Percentiles rank a stretch among this genome's conserved stretches.
Evolutionary conservation across 1,140 invertebrate genomes (phyloP).

Genomic region (Brachionus manjavacas): DNA sequence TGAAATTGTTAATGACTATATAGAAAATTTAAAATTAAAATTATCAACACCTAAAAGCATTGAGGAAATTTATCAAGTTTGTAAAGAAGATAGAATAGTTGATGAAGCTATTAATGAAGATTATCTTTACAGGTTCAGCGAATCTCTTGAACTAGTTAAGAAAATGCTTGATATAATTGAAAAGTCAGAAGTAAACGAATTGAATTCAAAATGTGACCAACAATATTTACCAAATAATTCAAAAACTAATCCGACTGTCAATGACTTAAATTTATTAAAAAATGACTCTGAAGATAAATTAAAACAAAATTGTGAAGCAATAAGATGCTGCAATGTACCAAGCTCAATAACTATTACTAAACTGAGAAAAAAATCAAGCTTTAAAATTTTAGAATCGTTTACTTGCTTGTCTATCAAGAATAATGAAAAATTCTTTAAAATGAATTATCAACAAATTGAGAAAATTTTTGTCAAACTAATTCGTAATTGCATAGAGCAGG

Average conservation of each 20-base stretch:
- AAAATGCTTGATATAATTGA: not conserved
- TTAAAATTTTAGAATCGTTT: not conserved
- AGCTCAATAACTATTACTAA: not conserved
- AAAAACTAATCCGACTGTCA: not conserved
- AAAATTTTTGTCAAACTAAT: not conserved
- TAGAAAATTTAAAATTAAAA: not conserved
- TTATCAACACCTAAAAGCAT: not conserved
- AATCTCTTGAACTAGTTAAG: not conserved
- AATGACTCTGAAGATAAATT: not conserved
- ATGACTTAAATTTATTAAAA: not conserved
- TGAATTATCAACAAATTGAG: not conserved
- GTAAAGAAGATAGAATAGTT: not conserved
- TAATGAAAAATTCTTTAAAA: not conserved
- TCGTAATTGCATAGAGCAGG: not conserved
- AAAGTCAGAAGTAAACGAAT: not conserved
- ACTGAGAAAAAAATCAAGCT: not conserved
- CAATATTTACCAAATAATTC: not conserved
- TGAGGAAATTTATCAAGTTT: not conserved
- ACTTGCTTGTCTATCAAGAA: not conserved
- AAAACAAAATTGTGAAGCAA: not conserved
- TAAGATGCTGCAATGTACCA: not conserved
- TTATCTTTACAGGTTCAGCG: constrained; percentile 11
- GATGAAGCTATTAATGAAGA: not conserved
- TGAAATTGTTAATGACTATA: not conserved
- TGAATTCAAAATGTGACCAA: not conserved